A percentile compares a stretch with the other conserved stretches of the same genome.
Conservation (phyloP, 1,140 invertebrate genomes). For the Apocrypta bakeri region DNA sequence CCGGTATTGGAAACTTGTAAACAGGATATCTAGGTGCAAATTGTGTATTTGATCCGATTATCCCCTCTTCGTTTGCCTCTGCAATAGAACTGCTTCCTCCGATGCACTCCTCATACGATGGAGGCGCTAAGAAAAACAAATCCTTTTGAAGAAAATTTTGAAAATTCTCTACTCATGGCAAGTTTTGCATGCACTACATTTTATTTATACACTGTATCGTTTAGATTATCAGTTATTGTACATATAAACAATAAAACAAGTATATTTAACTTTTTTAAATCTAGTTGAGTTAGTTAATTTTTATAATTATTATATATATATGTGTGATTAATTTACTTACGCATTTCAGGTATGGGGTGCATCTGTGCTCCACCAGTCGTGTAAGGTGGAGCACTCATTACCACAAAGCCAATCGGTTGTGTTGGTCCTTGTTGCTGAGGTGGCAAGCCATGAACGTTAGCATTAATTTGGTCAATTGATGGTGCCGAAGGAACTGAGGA, state of each 20-base stretch:
- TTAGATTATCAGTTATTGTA: background rate
- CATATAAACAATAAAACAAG: too few relatives aligned
- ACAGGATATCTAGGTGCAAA: constrained; percentile 56
- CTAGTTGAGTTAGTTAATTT: too few relatives aligned
- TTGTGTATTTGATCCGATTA: constrained; percentile 38
- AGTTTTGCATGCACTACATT: background rate
- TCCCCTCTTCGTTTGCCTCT: constrained; percentile 5
- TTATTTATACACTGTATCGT: background rate
- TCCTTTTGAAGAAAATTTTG: constrained; percentile 10
- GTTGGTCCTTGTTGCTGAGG: background rate
- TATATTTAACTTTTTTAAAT: too few relatives aligned
- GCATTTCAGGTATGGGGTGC: constrained; percentile 25
- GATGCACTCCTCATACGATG: constrained; percentile 60
- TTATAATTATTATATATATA: background rate
- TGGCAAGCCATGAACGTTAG: background rate
- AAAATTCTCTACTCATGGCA: background rate
- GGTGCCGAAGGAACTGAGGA: constrained; percentile 30
- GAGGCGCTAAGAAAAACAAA: constrained; percentile 55
- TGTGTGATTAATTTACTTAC: constrained; percentile 17
- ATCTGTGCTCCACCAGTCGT: background rate
- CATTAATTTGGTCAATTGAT: constrained; percentile 5
- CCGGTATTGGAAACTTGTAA: constrained; percentile 48
- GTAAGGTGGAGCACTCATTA: constrained; percentile 27
- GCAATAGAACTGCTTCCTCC: constrained; percentile 15
- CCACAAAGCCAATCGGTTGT: constrained; percentile 49